These are phyloP conservation scores for Anas platyrhynchos DNA, from an alignment of 2,113 vertebrate species.

Conservation along the genomic window DNA sequence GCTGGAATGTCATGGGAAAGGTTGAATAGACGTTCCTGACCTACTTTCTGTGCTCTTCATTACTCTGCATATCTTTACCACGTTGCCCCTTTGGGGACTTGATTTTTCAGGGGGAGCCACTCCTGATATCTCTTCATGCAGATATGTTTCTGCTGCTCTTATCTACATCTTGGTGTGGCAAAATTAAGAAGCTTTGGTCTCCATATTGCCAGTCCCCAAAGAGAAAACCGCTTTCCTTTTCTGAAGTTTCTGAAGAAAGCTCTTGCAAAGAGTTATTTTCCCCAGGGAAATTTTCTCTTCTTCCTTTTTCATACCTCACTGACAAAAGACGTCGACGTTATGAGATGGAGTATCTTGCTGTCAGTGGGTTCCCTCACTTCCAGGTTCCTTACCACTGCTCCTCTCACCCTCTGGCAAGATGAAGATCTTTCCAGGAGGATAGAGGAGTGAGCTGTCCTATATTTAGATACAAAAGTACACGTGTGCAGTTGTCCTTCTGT, in stretches of 20 bases:
- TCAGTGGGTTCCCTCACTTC: background rate
- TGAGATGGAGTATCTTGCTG: background rate
- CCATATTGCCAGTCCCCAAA: background rate
- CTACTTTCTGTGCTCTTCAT: background rate
- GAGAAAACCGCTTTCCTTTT: background rate
- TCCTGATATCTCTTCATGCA: background rate
- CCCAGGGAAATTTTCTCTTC: background rate
- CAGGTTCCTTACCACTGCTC: background rate
- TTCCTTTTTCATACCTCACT: conserved; percentile 14
- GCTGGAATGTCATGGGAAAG: background rate
- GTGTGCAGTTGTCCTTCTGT: background rate
- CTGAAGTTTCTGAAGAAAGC: background rate
- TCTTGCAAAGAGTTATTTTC: background rate
- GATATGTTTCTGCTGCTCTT: background rate
- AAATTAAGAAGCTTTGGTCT: background rate
- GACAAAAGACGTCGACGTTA: background rate
- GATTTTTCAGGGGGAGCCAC: background rate
- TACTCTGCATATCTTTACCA: background rate
- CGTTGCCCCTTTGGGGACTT: background rate
- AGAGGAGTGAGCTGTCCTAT: background rate
- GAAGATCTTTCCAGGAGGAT: background rate
- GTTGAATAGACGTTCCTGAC: conserved; percentile 18
- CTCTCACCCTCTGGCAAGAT: background rate
- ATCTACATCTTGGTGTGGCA: background rate
- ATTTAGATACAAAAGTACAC: conserved; percentile 22